Percentiles rank a stretch among this genome's conserved stretches.
These are phyloP conservation scores for Marcusenius ussheri DNA, from an alignment of 2,113 vertebrate genomes.

Conservation along the genomic window DNA sequence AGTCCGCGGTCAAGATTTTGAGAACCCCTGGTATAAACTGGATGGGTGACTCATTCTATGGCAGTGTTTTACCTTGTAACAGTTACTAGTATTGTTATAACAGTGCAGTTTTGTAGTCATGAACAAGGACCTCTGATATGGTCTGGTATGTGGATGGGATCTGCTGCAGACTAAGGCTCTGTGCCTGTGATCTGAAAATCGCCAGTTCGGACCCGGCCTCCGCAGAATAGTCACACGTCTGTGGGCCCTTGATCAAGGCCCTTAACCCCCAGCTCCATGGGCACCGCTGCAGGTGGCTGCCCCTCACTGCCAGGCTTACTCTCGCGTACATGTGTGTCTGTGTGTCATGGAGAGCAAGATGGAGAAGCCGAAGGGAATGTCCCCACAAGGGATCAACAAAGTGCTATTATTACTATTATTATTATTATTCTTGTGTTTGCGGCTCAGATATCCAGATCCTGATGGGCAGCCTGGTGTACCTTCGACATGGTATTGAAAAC, in stretches of 20 bases:
- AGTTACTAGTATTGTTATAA: background rate
- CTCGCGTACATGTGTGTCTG: background rate
- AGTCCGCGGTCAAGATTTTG: background rate
- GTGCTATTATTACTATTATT: background rate
- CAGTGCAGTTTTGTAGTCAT: background rate
- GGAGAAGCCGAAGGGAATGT: background rate
- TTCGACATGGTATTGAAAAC: constrained; percentile 80
- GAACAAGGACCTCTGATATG: background rate
- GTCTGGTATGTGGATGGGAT: background rate
- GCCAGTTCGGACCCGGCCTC: background rate
- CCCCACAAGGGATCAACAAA: background rate
- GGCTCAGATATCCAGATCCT: constrained; percentile 79
- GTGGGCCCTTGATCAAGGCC: background rate
- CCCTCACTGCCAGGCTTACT: background rate
- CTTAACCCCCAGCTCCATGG: background rate
- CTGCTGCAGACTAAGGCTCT: background rate
- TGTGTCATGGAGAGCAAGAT: background rate
- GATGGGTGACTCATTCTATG: background rate
- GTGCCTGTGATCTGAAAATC: background rate
- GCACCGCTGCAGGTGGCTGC: background rate
- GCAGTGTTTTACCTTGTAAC: background rate
- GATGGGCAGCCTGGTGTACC: constrained; percentile 85
- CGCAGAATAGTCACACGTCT: background rate
- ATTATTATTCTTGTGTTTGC: background rate
- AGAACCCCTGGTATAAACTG: background rate